phyloP scores from a whole-genome alignment of 1,140 invertebrate genomes.

The Penaeus japonicus region DNA sequence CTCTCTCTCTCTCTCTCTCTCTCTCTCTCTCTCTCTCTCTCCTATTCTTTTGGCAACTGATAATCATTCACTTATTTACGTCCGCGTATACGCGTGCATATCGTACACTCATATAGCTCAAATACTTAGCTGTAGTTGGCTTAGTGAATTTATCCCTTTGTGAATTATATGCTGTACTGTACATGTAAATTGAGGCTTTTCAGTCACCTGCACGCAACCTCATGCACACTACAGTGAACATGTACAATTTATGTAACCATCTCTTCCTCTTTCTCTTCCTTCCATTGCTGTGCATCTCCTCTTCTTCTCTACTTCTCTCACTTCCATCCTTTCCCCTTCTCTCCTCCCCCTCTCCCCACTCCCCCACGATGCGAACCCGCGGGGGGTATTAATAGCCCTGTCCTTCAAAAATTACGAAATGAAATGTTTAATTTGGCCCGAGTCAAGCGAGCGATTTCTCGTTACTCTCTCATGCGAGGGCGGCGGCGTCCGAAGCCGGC shows the following conservation, averaged over 20 bases:
- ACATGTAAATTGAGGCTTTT: too few relatives aligned
- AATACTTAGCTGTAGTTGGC: too few relatives aligned
- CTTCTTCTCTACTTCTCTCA: neutral
- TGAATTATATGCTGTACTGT: too few relatives aligned
- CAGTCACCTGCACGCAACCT: neutral
- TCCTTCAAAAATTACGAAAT: conserved; percentile 54
- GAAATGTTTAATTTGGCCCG: conserved; percentile 40
- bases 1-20: neutral
- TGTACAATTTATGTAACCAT: neutral
- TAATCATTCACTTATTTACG: too few relatives aligned
- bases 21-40: too few relatives aligned
- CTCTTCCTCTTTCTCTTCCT: neutral
- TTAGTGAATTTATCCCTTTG: too few relatives aligned
- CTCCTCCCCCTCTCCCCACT: neutral
- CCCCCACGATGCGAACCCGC: neutral
- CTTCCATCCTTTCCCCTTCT: neutral
- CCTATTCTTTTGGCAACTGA: too few relatives aligned
- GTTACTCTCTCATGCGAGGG: conserved; percentile 42
- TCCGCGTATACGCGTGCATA: too few relatives aligned
- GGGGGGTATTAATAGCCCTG: conserved; percentile 41
- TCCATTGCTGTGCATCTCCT: too few relatives aligned
- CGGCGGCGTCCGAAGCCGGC: neutral
- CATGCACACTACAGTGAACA: neutral
- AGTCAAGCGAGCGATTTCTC: conserved; percentile 41
- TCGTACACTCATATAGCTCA: too few relatives aligned